Conservation (phyloP, 2,113 vertebrate species). For the Cyprinus carpio region DNA sequence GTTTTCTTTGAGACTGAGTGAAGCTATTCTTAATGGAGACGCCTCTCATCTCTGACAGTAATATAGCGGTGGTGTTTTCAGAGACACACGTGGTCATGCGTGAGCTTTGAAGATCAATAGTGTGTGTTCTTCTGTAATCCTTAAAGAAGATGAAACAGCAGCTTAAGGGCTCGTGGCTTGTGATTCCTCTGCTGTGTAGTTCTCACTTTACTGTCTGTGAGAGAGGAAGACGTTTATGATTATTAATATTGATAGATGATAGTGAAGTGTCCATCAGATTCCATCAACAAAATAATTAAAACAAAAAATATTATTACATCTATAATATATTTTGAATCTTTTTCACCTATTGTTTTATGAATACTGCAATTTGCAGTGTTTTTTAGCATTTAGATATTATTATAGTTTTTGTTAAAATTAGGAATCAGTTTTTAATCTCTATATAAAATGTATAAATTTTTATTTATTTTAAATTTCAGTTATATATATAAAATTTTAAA, state of each 20-base stretch:
- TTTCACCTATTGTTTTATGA: too few species aligned
- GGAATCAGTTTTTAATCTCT: too few species aligned
- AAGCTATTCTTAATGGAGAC: background rate
- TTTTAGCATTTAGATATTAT: too few species aligned
- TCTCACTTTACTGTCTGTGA: background rate
- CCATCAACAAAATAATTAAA: too few species aligned
- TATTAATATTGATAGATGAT: background rate
- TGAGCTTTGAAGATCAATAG: background rate
- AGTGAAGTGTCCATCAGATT: too few species aligned
- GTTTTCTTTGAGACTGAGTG: background rate
- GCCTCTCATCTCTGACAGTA: background rate
- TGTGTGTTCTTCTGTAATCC: background rate
- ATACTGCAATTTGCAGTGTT: too few species aligned
- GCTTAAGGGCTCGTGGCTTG: background rate
- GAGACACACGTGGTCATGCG: background rate
- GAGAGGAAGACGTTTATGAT: background rate
- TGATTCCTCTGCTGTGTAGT: background rate
- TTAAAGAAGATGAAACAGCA: conserved; percentile 2
- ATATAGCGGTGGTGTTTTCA: background rate
- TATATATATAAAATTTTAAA: too few species aligned
- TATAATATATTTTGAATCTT: too few species aligned
- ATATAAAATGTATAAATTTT: too few species aligned
- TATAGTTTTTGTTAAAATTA: too few species aligned
- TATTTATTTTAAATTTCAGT: too few species aligned
- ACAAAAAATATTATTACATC: too few species aligned